Conservation (phyloP, 2,888 invertebrate genomes). For the Achlya flavicornis region DNA sequence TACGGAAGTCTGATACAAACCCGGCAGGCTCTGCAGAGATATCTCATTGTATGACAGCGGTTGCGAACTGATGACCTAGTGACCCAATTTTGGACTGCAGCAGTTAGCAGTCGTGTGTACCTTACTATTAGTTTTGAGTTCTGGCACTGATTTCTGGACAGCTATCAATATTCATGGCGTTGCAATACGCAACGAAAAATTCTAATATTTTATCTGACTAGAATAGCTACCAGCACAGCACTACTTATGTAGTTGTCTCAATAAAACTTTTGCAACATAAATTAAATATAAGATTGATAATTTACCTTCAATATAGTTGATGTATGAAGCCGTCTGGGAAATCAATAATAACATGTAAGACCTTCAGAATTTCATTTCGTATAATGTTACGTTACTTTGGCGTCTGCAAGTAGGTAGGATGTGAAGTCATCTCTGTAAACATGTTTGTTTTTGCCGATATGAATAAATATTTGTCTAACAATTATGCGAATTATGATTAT, state of each 20-base stretch:
- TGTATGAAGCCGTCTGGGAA: conserved; percentile 25
- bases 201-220: not conserved
- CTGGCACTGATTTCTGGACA: conserved; percentile 70
- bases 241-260: too few relatives aligned
- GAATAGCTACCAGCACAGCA: too few relatives aligned
- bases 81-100: conserved; percentile 78
- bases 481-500: conserved; percentile 9
- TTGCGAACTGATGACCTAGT: conserved; percentile 73
- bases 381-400: conserved; percentile 19
- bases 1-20: conserved; percentile 59
- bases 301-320: not conserved
- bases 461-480: conserved; percentile 14
- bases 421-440: conserved; percentile 27
- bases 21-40: conserved; percentile 69
- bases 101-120: conserved; percentile 65
- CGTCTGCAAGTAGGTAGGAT: conserved; percentile 17
- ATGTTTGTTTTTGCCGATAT: conserved; percentile 33
- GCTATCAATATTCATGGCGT: conserved; percentile 63
- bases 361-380: conserved; percentile 38
- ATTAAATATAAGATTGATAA: not conserved
- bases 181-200: conserved; percentile 15
- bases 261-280: not conserved
- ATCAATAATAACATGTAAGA: conserved; percentile 45
- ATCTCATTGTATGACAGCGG: conserved; percentile 77
- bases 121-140: conserved; percentile 73